Conservation (phyloP, 2,113 vertebrate genomes). For the Sigmodon hispidus region DNA sequence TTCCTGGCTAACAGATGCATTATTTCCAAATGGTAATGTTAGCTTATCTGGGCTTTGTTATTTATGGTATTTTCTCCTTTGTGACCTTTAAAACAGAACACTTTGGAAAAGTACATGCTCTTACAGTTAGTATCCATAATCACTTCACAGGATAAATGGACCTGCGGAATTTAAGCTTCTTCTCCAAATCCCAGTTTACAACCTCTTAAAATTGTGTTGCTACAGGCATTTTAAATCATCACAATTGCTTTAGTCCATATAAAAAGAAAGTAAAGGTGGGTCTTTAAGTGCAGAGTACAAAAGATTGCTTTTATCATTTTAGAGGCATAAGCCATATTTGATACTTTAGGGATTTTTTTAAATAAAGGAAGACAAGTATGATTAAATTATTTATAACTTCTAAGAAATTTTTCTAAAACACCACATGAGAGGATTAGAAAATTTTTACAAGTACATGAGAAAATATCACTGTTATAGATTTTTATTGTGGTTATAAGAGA, state of each 20-base stretch:
- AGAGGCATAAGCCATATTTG: not conserved
- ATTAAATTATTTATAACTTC: conserved; percentile 35
- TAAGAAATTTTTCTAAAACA: conserved; percentile 22
- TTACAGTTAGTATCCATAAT: conserved; percentile 38
- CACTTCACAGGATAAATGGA: conserved; percentile 16
- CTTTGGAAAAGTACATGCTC: not conserved
- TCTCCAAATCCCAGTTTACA: conserved; percentile 59
- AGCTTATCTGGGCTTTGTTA: conserved; percentile 14
- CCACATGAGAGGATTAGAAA: not conserved
- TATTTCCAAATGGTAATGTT: not conserved
- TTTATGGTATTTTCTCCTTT: not conserved
- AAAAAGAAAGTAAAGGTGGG: conserved; percentile 20
- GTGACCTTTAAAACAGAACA: not conserved
- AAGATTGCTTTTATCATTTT: not conserved
- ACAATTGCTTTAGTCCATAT: conserved; percentile 39
- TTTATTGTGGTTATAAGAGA: conserved; percentile 29
- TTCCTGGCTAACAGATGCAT: not conserved
- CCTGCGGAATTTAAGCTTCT: conserved; percentile 13
- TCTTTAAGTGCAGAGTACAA: conserved; percentile 27
- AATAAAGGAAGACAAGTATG: not conserved
- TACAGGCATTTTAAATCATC: conserved; percentile 38
- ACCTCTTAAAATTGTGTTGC: conserved; percentile 9
- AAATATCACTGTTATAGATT: conserved; percentile 25
- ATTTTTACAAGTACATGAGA: conserved; percentile 31
- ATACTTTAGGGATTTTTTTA: not conserved